These are phyloP conservation scores for Catocala sponsa DNA, from an alignment of 2,888 invertebrate species.

Conservation along the genomic window DNA sequence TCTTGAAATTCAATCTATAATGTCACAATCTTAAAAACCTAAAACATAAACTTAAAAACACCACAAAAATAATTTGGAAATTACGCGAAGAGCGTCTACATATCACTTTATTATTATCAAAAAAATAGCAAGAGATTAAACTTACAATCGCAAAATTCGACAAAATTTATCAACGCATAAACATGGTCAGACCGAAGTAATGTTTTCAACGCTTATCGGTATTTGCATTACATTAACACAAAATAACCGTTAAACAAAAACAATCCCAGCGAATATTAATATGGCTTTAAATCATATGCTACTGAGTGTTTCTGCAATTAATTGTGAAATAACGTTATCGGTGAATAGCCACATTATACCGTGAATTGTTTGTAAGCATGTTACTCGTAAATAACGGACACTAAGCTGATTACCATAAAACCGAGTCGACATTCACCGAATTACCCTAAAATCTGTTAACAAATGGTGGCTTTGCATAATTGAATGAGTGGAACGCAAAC, in stretches of 20 bases:
- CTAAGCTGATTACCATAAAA: conserved; percentile 86
- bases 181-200: conserved; percentile 36
- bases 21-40: no score
- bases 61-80: no score
- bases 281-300: conserved; percentile 75
- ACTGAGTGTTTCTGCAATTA: conserved; percentile 82
- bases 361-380: conserved; percentile 77
- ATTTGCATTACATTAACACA: conserved; percentile 76
- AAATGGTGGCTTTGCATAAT: conserved; percentile 86
- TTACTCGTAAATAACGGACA: conserved; percentile 82
- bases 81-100: no score
- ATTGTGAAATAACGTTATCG: conserved; percentile 82
- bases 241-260: conserved; percentile 77
- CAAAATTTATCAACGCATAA: conserved; percentile 38
- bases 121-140: no score
- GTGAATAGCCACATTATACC: conserved; percentile 67
- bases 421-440: conserved; percentile 79
- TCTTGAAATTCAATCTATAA: no score
- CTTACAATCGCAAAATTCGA: conserved; percentile 5
- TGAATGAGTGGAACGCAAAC: conserved; percentile 77
- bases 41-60: no score
- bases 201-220: conserved; percentile 53
- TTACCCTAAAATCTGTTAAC: conserved; percentile 86
- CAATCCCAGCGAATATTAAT: conserved; percentile 70
- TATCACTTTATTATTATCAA: no score